A percentile compares a stretch with the other conserved stretches of the same genome.
phyloP scores from a whole-genome alignment of 2,888 invertebrate species.

The Creontiades dilutus region DNA sequence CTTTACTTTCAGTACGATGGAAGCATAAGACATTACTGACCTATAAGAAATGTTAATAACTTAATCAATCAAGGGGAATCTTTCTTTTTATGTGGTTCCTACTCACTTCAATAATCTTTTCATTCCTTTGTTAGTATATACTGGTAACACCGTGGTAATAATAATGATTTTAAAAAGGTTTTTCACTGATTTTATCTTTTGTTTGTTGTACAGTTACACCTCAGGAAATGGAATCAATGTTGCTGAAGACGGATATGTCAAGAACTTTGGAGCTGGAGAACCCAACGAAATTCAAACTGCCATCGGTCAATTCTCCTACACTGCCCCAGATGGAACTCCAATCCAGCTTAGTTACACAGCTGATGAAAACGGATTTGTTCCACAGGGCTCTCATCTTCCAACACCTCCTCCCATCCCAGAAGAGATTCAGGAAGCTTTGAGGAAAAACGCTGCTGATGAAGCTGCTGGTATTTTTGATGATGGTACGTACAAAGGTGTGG shows the following conservation, averaged over 20 bases:
- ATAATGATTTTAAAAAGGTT: too few species aligned
- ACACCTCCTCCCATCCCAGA: slow-evolving; percentile 78
- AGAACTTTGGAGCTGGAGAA: slow-evolving; percentile 81
- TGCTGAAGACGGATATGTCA: slow-evolving; percentile 80
- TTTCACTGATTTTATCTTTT: too few species aligned
- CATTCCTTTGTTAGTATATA: too few species aligned
- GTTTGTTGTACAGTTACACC: slow-evolving; percentile 78
- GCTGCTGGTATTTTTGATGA: slow-evolving; percentile 81
- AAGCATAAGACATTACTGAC: too few species aligned
- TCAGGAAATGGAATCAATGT: slow-evolving; percentile 80
- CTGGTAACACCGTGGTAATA: too few species aligned
- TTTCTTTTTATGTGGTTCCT: too few species aligned
- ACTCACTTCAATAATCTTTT: too few species aligned
- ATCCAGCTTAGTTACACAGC: slow-evolving; percentile 83
- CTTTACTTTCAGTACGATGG: too few species aligned
- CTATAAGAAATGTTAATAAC: too few species aligned
- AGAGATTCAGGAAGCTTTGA: slow-evolving; percentile 78
- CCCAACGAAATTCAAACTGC: slow-evolving; percentile 80
- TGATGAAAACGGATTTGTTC: slow-evolving; percentile 86
- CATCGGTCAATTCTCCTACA: slow-evolving; percentile 87
- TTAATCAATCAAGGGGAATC: too few species aligned
- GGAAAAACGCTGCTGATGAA: slow-evolving; percentile 80
- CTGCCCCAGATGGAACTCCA: slow-evolving; percentile 83
- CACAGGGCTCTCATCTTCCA: slow-evolving; percentile 80
- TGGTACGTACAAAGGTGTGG: slow-evolving; percentile 80